Evolutionary conservation across 2,888 invertebrate species (phyloP).

Genomic region (Agonopterix alstromeriana): DNA sequence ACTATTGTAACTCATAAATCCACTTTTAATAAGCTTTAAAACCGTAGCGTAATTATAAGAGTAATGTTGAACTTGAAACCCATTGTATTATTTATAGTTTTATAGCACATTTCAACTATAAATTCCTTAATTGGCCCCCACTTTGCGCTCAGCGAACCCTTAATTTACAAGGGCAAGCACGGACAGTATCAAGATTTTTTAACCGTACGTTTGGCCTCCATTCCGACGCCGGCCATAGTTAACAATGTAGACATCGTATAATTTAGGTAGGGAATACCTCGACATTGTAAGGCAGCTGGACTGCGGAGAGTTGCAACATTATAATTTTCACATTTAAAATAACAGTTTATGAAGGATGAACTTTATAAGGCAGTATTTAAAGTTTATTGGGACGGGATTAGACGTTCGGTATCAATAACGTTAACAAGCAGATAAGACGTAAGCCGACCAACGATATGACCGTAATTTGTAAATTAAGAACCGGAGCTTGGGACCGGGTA

Average conservation of each 20-base stretch:
- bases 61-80: constrained; percentile 46
- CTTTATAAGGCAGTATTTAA: constrained; percentile 33
- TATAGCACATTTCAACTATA: constrained; percentile 66
- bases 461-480: constrained; percentile 60
- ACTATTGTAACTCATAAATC: too few species aligned
- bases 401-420: constrained; percentile 12
- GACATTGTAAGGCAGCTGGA: constrained; percentile 30
- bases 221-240: constrained; percentile 24
- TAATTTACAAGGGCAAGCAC: constrained; percentile 68
- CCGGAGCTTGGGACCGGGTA: constrained; percentile 28
- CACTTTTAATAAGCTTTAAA: constrained; percentile 13
- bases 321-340: constrained; percentile 66
- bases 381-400: constrained; percentile 42
- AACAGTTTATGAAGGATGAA: constrained; percentile 41
- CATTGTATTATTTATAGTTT: constrained; percentile 72
- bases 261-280: constrained; percentile 41
- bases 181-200: constrained; percentile 51
- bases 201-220: constrained; percentile 17
- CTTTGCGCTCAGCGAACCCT: constrained; percentile 59
- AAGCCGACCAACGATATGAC: constrained; percentile 38
- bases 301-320: constrained; percentile 42
- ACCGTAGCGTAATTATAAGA: constrained; percentile 59
- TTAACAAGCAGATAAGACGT: constrained; percentile 36
- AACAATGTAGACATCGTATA: constrained; percentile 55
- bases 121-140: constrained; percentile 68